Conservation (phyloP, 2,797 vertebrate species). For the Fundulus diaphanus region DNA sequence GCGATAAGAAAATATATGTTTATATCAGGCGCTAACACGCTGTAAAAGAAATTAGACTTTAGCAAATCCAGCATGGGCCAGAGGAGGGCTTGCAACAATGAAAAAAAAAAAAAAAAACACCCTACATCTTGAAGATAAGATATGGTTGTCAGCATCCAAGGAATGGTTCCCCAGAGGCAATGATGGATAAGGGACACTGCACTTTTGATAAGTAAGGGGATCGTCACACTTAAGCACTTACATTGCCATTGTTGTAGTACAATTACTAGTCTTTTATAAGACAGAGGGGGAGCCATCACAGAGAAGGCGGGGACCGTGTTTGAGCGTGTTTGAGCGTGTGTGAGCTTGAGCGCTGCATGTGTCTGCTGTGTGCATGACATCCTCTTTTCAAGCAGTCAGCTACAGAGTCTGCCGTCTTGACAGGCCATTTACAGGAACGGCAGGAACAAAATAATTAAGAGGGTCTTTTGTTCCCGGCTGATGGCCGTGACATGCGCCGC, state of each 20-base stretch:
- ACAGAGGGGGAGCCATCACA: constrained; percentile 64
- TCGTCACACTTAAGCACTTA: constrained; percentile 74
- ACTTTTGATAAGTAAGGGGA: constrained; percentile 71
- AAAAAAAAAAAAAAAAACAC: constrained; percentile 9
- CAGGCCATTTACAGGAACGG: constrained; percentile 76
- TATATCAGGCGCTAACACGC: constrained; percentile 32
- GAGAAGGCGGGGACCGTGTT: constrained; percentile 27
- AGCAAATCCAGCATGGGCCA: constrained; percentile 35
- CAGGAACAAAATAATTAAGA: constrained; percentile 84
- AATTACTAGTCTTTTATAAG: constrained; percentile 79
- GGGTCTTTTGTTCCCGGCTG: constrained; percentile 77
- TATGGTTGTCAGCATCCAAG: constrained; percentile 76
- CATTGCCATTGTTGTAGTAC: constrained; percentile 74
- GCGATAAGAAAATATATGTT: constrained; percentile 46
- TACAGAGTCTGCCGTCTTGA: constrained; percentile 67
- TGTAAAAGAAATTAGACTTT: constrained; percentile 47
- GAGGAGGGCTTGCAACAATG: constrained; percentile 26
- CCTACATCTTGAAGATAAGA: constrained; percentile 62
- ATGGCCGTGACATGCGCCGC: constrained; percentile 77
- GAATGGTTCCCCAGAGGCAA: constrained; percentile 74
- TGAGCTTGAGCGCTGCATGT: constrained; percentile 29
- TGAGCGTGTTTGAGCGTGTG: constrained; percentile 25
- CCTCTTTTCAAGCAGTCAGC: constrained; percentile 61
- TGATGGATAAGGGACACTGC: constrained; percentile 74
- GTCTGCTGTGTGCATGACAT: constrained; percentile 54